Evolutionary conservation across 2,888 invertebrate genomes (phyloP).

Genomic region (Griposia aprilina): DNA sequence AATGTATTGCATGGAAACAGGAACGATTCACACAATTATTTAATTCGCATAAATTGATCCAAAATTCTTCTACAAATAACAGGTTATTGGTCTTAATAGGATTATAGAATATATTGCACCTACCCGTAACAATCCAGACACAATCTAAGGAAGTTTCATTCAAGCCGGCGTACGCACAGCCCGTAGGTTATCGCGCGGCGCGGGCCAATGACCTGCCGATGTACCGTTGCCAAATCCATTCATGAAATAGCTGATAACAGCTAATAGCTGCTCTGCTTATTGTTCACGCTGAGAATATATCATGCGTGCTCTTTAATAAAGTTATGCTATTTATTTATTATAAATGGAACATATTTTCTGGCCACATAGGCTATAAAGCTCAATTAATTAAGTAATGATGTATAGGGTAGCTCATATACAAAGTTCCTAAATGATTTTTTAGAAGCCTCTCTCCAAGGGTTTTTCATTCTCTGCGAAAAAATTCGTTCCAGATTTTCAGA

Average conservation of each 20-base stretch:
- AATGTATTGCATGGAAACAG: background rate
- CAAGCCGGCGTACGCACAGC: constrained; percentile 61
- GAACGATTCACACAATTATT: background rate
- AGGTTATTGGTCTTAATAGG: background rate
- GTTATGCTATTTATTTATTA: background rate
- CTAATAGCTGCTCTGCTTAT: constrained; percentile 42
- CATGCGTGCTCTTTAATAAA: background rate
- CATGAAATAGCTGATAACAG: constrained; percentile 66
- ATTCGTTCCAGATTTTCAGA: background rate
- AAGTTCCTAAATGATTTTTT: background rate
- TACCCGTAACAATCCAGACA: constrained; percentile 45
- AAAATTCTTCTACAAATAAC: background rate
- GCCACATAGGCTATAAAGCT: background rate
- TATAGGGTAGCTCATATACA: background rate
- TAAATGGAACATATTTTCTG: background rate
- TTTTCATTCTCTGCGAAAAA: background rate
- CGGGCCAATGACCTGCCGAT: constrained; percentile 53
- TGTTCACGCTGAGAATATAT: constrained; percentile 27
- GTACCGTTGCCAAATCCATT: constrained; percentile 72
- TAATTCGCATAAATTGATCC: background rate
- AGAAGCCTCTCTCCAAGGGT: too few species aligned
- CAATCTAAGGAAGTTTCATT: constrained; percentile 65
- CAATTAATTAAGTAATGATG: background rate
- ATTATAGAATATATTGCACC: constrained; percentile 18
- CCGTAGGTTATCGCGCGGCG: constrained; percentile 70